Evolutionary conservation across 2,797 vertebrate species (phyloP).

Genomic region (Tenualosa ilisha): DNA sequence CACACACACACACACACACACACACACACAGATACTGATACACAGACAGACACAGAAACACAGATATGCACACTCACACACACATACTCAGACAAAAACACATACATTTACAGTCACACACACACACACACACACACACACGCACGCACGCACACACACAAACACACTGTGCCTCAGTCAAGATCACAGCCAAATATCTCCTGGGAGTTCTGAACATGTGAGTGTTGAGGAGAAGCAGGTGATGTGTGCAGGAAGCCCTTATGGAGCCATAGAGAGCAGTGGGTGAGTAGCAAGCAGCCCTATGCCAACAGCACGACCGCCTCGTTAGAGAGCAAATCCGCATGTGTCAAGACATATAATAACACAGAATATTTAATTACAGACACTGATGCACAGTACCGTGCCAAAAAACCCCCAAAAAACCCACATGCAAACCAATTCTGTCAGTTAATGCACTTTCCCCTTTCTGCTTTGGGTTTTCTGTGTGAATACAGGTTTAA

Average conservation of each 20-base stretch:
- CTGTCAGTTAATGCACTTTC: no score
- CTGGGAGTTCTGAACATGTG: not conserved
- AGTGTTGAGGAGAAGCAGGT: not conserved
- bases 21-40: conserved; percentile 18
- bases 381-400: no score
- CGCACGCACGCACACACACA: conserved; percentile 37
- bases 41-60: conserved; percentile 8
- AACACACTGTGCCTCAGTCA: not conserved
- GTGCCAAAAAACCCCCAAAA: no score
- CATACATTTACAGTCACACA: conserved; percentile 37
- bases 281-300: not conserved
- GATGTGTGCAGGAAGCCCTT: no score
- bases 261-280: no score
- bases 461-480: no score
- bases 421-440: no score
- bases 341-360: not conserved
- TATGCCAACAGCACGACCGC: not conserved
- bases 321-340: not conserved
- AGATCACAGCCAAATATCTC: not conserved
- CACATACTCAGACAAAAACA: conserved; percentile 26
- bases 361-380: not conserved
- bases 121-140: conserved; percentile 18
- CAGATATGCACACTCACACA: conserved; percentile 26
- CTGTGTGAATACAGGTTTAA: no score
- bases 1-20: conserved; percentile 1